These are phyloP conservation scores for Tachypleus tridentatus DNA, from an alignment of 1,140 invertebrate genomes.

Conservation along the genomic window DNA sequence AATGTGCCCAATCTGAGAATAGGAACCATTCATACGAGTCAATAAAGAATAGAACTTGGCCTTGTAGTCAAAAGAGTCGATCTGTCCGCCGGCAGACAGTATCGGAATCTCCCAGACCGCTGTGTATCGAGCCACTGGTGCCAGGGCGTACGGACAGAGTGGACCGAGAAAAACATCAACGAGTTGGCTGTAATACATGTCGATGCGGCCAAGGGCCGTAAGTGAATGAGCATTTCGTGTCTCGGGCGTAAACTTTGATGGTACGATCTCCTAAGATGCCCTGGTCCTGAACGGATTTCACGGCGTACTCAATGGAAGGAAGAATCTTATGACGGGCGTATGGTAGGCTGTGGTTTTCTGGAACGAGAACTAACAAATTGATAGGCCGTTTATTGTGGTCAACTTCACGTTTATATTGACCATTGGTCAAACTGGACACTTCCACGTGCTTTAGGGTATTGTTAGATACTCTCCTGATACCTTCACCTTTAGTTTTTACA, in stretches of 20 bases:
- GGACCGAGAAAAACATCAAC: slow-evolving; percentile 79
- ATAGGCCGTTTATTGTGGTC: background rate
- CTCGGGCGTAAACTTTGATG: slow-evolving; percentile 50
- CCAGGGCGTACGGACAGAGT: slow-evolving; percentile 79
- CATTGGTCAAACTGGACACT: too few species aligned
- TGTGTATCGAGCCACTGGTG: slow-evolving; percentile 74
- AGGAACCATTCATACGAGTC: slow-evolving; percentile 73
- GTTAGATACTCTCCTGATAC: too few species aligned
- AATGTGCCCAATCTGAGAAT: slow-evolving; percentile 46
- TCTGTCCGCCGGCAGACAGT: slow-evolving; percentile 68
- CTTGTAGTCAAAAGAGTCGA: slow-evolving; percentile 60
- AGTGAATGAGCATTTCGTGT: slow-evolving; percentile 63
- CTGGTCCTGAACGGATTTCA: slow-evolving; percentile 36
- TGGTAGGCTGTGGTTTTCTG: slow-evolving; percentile 45
- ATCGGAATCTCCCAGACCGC: slow-evolving; percentile 79
- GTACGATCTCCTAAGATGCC: too few species aligned
- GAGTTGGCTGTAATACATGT: slow-evolving; percentile 47
- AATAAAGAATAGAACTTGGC: slow-evolving; percentile 52
- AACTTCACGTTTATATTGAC: too few species aligned
- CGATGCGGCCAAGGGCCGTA: slow-evolving; percentile 61
- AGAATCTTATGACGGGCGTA: slow-evolving; percentile 55
- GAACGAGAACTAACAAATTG: slow-evolving; percentile 52
- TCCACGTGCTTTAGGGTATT: too few species aligned
- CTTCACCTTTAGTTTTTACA: too few species aligned
- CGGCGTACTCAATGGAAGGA: slow-evolving; percentile 57